Conservation (phyloP, 1,140 invertebrate species). For the Platyscapa corneri region DNA sequence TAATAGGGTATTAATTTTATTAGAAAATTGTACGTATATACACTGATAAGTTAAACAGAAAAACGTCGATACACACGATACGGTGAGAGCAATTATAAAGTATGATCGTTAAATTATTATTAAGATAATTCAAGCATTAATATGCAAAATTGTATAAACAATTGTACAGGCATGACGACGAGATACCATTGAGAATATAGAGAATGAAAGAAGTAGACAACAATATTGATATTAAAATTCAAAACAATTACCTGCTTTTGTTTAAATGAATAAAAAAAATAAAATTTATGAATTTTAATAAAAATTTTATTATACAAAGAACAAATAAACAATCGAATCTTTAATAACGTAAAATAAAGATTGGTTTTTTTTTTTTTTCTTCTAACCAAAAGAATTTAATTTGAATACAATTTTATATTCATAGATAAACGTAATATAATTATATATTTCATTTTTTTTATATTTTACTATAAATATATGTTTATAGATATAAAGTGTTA, state of each 20-base stretch:
- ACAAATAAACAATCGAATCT: neutral
- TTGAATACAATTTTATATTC: too few relatives aligned
- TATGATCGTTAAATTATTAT: slow-evolving; percentile 33
- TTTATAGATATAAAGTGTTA: too few relatives aligned
- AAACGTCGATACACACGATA: slow-evolving; percentile 11
- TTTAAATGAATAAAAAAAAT: neutral
- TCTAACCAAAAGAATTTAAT: too few relatives aligned
- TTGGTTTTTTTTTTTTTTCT: too few relatives aligned
- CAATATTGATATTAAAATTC: neutral
- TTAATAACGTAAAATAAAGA: neutral
- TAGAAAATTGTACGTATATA: slow-evolving; percentile 1
- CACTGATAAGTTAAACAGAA: neutral
- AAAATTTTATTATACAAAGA: neutral
- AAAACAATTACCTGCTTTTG: neutral
- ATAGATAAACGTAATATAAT: too few relatives aligned
- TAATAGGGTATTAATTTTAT: slow-evolving; percentile 35
- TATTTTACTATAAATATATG: too few relatives aligned
- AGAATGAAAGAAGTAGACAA: neutral
- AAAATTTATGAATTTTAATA: too few relatives aligned
- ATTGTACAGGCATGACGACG: neutral
- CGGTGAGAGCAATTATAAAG: slow-evolving; percentile 11
- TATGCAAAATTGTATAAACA: slow-evolving; percentile 28
- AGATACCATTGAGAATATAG: neutral
- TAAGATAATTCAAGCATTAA: slow-evolving; percentile 30
- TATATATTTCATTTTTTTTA: too few relatives aligned